Conservation (phyloP, 92 coral and sea anemone species). For the Heteractis magnifica region DNA sequence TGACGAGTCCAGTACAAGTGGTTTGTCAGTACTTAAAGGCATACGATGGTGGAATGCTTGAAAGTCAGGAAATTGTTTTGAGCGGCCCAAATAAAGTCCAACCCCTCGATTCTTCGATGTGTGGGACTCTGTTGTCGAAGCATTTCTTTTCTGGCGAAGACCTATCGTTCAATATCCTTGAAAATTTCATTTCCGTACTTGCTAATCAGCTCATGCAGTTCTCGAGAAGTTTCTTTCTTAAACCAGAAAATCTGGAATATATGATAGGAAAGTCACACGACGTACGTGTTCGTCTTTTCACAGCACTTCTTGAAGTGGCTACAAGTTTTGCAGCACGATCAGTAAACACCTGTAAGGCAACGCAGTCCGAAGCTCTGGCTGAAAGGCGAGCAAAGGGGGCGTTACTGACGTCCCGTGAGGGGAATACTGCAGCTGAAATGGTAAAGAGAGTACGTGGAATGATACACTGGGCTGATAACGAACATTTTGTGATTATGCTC, state of each 20-base stretch:
- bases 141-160: conserved; percentile 71
- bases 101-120: conserved; percentile 49
- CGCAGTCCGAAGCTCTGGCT: conserved; percentile 67
- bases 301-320: conserved; percentile 87
- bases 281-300: conserved; percentile 76
- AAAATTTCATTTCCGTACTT: conserved; percentile 78
- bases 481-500: conserved; percentile 79
- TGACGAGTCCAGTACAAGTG: conserved; percentile 88
- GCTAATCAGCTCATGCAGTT: conserved; percentile 93
- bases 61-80: conserved; percentile 57
- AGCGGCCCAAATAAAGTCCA: conserved; percentile 52
- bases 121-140: conserved; percentile 60
- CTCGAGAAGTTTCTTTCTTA: conserved; percentile 78
- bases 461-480: conserved; percentile 95
- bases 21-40: conserved; percentile 89
- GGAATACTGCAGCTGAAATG: conserved; percentile 68
- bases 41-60: conserved; percentile 65
- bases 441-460: conserved; percentile 83
- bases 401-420: conserved; percentile 16
- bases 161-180: conserved; percentile 67
- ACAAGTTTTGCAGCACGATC: conserved; percentile 93
- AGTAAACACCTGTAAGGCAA: conserved; percentile 66
- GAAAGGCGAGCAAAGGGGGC: conserved; percentile 59
- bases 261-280: conserved; percentile 73
- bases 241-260: conserved; percentile 44